Conservation (phyloP, 2,113 vertebrate species). For the Menura novaehollandiae region DNA sequence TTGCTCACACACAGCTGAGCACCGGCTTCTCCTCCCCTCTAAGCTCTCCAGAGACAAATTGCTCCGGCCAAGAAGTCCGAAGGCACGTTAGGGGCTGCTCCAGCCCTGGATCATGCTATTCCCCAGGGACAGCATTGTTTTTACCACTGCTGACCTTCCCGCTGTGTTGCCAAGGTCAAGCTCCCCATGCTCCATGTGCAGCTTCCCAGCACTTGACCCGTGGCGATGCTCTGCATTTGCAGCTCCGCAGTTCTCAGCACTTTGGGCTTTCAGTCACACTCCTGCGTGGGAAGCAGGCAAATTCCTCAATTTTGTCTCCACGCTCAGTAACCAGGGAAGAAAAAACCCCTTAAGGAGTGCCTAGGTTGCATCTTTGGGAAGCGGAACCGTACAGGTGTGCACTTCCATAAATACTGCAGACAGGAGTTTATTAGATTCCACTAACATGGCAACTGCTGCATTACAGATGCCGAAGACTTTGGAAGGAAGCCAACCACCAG, state of each 20-base stretch:
- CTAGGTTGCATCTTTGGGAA: constrained; percentile 12
- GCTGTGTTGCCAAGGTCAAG: not conserved
- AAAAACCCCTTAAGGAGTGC: not conserved
- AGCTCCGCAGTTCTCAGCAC: not conserved
- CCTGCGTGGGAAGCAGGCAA: not conserved
- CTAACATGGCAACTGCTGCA: constrained; percentile 17
- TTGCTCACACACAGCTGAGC: not conserved
- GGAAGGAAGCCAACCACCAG: constrained; percentile 12
- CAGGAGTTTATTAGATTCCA: not conserved
- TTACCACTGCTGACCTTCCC: not conserved
- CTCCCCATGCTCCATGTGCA: fast-evolving
- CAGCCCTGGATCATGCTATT: fast-evolving
- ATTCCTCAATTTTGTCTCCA: not conserved
- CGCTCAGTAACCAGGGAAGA: not conserved
- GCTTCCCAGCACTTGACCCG: not conserved
- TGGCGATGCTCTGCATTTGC: not conserved
- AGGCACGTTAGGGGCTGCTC: not conserved
- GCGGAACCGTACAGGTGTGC: constrained; percentile 17
- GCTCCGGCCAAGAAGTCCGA: not conserved
- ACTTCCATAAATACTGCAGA: not conserved
- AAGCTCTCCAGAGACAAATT: not conserved
- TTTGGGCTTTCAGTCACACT: not conserved
- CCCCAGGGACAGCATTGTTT: not conserved
- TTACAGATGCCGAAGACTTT: not conserved
- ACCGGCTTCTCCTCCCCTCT: not conserved